phyloP scores from a whole-genome alignment of 2,113 vertebrate species.

The Phoenicopterus ruber region DNA sequence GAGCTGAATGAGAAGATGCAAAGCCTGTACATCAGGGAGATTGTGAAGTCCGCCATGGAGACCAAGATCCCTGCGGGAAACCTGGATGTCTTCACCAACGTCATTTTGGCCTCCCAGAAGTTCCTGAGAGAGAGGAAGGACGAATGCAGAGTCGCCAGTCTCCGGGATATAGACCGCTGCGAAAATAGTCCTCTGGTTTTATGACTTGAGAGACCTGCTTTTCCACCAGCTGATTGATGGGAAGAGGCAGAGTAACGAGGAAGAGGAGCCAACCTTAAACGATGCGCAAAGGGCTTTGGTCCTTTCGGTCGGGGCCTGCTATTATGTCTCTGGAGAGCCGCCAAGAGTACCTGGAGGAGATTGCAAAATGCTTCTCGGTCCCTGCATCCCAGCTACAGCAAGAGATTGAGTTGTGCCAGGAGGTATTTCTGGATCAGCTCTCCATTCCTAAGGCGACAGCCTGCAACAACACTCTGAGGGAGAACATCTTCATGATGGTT shows the following conservation, averaged over 20 bases:
- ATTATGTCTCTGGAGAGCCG: conserved; percentile 73
- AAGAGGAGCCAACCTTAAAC: not conserved
- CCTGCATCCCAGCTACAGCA: not conserved
- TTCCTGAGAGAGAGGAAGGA: conserved; percentile 70
- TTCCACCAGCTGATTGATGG: not conserved
- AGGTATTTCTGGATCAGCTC: conserved; percentile 72
- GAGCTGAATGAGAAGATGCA: conserved; percentile 76
- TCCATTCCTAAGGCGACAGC: conserved; percentile 70
- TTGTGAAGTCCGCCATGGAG: conserved; percentile 65
- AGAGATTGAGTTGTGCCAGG: conserved; percentile 72
- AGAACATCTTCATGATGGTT: conserved; percentile 83
- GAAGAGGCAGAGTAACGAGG: not conserved
- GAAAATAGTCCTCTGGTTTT: conserved; percentile 78
- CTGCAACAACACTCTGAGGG: conserved; percentile 76
- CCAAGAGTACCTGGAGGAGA: conserved; percentile 48
- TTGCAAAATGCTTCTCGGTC: conserved; percentile 58
- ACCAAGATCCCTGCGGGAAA: conserved; percentile 31
- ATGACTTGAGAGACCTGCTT: conserved; percentile 48
- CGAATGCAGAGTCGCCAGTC: conserved; percentile 80
- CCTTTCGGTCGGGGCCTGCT: conserved; percentile 76
- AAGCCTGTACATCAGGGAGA: conserved; percentile 75
- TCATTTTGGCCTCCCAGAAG: conserved; percentile 72
- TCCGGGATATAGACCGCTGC: conserved; percentile 79
- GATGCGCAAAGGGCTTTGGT: conserved; percentile 66
- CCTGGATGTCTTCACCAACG: conserved; percentile 47